phyloP scores from a whole-genome alignment of 1,140 invertebrate species.

The Diachasma alloeum region DNA sequence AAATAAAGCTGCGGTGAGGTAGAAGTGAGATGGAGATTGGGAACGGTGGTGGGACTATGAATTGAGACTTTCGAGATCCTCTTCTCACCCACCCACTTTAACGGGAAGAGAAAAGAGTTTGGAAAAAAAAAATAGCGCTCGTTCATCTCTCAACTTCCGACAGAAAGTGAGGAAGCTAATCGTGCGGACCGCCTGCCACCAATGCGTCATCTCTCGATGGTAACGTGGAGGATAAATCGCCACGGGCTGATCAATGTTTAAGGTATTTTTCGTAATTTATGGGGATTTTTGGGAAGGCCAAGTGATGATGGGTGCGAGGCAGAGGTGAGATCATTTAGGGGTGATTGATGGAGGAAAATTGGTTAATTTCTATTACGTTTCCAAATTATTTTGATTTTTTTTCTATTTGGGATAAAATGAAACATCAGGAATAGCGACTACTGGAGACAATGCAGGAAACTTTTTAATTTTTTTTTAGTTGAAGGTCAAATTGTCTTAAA shows the following conservation, averaged over 20 bases:
- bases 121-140: conserved; percentile 1
- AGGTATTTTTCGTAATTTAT: background rate
- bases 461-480: too few relatives aligned
- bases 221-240: background rate
- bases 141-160: conserved; percentile 28
- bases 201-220: conserved; percentile 21
- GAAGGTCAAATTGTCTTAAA: too few relatives aligned
- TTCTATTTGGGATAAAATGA: background rate
- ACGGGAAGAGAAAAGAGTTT: background rate
- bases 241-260: conserved; percentile 1
- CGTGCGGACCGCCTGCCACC: conserved; percentile 7
- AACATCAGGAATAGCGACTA: too few relatives aligned
- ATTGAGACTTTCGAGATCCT: conserved; percentile 27
- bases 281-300: background rate
- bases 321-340: background rate
- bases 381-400: background rate
- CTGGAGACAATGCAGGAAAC: too few relatives aligned
- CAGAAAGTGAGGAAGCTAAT: conserved; percentile 28
- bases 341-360: background rate
- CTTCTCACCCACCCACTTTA: conserved; percentile 1
- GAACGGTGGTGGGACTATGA: conserved; percentile 13
- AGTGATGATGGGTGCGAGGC: background rate
- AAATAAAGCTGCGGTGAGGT: background rate
- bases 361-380: background rate
- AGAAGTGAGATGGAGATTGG: background rate